Conservation (phyloP, 1,140 invertebrate species). For the Spodoptera litura region DNA sequence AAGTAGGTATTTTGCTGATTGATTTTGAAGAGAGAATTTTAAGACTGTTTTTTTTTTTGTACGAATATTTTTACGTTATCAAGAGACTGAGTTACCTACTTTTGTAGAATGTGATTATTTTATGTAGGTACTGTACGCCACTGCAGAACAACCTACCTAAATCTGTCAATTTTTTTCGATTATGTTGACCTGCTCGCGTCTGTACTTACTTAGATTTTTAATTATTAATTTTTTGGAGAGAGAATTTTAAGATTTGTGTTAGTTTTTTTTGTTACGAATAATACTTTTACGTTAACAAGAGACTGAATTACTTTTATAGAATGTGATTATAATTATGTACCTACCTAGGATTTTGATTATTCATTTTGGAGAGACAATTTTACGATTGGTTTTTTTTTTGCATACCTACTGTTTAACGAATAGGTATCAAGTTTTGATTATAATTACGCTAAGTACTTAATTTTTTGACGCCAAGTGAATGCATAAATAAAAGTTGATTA, state of each 20-base stretch:
- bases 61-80: background rate
- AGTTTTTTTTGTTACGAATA: too few relatives aligned
- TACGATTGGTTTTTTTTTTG: background rate
- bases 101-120: too few relatives aligned
- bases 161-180: too few relatives aligned
- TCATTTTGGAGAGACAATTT: background rate
- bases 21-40: slow-evolving; percentile 5
- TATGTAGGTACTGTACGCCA: too few relatives aligned
- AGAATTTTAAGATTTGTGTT: too few relatives aligned
- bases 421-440: background rate
- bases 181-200: too few relatives aligned
- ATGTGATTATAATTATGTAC: background rate
- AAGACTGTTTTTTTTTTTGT: background rate
- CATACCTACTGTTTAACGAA: background rate
- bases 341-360: background rate
- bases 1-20: slow-evolving; percentile 1
- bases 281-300: too few relatives aligned
- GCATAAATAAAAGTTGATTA: background rate
- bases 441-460: background rate
- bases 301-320: background rate
- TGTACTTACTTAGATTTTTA: too few relatives aligned
- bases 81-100: background rate
- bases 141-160: too few relatives aligned
- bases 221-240: too few relatives aligned
- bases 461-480: background rate